Percentiles rank a stretch among this genome's conserved stretches.
Conservation (phyloP, 2,888 invertebrate genomes). For the Latheticus oryzae region DNA sequence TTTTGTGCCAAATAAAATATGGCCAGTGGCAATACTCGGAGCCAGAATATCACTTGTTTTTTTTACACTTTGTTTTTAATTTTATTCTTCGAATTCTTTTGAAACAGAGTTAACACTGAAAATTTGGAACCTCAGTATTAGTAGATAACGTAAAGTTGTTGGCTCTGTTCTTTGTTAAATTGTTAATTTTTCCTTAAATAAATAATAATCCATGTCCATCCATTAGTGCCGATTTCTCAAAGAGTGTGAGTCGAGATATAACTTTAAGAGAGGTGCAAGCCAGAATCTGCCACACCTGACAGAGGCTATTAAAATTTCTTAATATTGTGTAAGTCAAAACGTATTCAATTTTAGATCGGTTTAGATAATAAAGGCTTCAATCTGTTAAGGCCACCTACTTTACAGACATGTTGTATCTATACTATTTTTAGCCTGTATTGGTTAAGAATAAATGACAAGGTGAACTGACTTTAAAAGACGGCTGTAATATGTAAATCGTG, state of each 20-base stretch:
- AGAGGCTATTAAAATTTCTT: conserved; percentile 1
- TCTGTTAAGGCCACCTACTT: conserved; percentile 15
- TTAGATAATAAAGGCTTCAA: conserved; percentile 11
- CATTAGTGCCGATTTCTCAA: conserved; percentile 16
- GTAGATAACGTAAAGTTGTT: no score
- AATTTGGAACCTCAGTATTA: no score
- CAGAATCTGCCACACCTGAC: background rate
- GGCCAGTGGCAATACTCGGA: conserved; percentile 58
- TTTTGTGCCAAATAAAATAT: conserved; percentile 59
- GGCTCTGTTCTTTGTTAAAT: no score
- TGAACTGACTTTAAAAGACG: conserved; percentile 19
- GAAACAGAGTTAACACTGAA: no score
- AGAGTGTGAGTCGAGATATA: conserved; percentile 2
- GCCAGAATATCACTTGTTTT: conserved; percentile 51
- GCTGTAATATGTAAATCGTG: conserved; percentile 23
- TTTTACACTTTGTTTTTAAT: conserved; percentile 45
- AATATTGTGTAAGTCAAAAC: conserved; percentile 5
- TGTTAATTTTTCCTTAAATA: no score
- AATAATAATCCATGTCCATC: conserved; percentile 8
- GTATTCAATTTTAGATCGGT: conserved; percentile 3
- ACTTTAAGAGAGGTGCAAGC: background rate
- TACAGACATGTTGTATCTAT: no score
- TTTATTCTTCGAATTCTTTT: no score
- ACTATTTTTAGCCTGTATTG: background rate
- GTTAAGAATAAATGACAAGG: conserved; percentile 18